Evolutionary conservation across 2,888 invertebrate species (phyloP), one percentile per base, ranked within the genome.

Genomic region (Drosophila antonietae): DNA sequence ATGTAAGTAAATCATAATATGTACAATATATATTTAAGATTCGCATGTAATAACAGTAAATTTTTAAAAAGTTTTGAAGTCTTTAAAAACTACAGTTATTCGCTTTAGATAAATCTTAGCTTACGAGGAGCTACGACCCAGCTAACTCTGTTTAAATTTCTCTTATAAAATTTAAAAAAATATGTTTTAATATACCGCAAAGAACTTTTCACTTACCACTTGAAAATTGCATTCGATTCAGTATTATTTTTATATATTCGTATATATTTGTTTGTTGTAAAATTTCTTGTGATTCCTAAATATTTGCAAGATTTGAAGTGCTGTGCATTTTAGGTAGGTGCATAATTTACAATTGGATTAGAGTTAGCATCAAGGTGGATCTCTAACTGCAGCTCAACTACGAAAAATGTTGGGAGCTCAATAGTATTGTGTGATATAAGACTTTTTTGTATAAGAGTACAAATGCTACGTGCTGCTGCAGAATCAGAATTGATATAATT

Each of bases 241-340:
- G 10, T 18, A 18, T 18, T 20, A 14, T 14, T 9, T 23, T 6
- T n/a, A n/a, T n/a, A n/a, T n/a, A n/a, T 4, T 28, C 10, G 41
- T 47, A 31, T 31, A 35, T 20, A 2, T 31, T 20, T 23, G 2
- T 46, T 23, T 23, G 7, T 7, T 15, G 3, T 1, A 23, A 18
- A 20, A 14, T 46, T 23, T 31, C 12, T 7, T 51, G 18, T 3
- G 10, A 10, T 33, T 41, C 63, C 78, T 64, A 63, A 35, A 35
- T 49, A 47, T 58, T 23, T 39, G 35, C 47, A 43, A 43, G 23
- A 41, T 71, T 63, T 12, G 20, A 64, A 46, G 74, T 75, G 59
- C 67, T 60, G 53, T 77, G 78, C 75, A 37, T n/a, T 78, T 67
- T 55, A 47, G 52, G 37, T 44, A 35, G 43, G 78, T 75, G 75